Conservation (phyloP, 2,797 vertebrate genomes). For the Rhynchotus rufescens region DNA sequence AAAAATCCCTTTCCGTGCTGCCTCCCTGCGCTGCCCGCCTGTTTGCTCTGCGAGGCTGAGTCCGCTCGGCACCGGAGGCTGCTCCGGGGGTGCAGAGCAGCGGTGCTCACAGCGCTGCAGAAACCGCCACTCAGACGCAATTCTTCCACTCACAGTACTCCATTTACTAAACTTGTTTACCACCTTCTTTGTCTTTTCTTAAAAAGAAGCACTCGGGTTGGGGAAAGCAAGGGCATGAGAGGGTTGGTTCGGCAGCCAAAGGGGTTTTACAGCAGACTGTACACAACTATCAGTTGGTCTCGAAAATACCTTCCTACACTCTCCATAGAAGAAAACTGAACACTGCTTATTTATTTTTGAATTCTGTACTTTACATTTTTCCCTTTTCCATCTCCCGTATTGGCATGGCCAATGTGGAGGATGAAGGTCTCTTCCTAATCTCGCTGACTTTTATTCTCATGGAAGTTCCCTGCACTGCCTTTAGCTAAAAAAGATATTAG, state of each 20-base stretch:
- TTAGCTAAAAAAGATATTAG: constrained; percentile 35
- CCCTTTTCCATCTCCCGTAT: constrained; percentile 2
- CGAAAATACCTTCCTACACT: constrained; percentile 25
- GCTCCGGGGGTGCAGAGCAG: not conserved
- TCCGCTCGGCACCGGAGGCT: not conserved
- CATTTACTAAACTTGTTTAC: not conserved
- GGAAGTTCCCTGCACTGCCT: constrained; percentile 21
- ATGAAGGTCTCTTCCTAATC: constrained; percentile 35
- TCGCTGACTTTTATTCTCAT: not conserved
- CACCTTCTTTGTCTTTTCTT: constrained; percentile 27
- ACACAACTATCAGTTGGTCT: constrained; percentile 13
- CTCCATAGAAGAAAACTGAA: constrained; percentile 52
- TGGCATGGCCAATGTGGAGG: not conserved
- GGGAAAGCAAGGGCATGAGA: constrained; percentile 43
- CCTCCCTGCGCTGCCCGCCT: not conserved
- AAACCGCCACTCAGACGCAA: not conserved
- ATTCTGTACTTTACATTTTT: not conserved
- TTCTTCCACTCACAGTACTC: not conserved
- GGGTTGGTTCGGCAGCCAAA: constrained; percentile 20
- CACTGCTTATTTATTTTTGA: constrained; percentile 11
- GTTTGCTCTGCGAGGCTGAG: constrained; percentile 1
- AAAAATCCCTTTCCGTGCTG: not conserved
- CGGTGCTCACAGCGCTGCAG: not conserved
- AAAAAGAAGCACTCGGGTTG: constrained; percentile 17
- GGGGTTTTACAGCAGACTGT: constrained; percentile 26